Base-by-base conservation (phyloP, 2,797 vertebrate genomes). In the Enteromius fasciolatus region DNA sequence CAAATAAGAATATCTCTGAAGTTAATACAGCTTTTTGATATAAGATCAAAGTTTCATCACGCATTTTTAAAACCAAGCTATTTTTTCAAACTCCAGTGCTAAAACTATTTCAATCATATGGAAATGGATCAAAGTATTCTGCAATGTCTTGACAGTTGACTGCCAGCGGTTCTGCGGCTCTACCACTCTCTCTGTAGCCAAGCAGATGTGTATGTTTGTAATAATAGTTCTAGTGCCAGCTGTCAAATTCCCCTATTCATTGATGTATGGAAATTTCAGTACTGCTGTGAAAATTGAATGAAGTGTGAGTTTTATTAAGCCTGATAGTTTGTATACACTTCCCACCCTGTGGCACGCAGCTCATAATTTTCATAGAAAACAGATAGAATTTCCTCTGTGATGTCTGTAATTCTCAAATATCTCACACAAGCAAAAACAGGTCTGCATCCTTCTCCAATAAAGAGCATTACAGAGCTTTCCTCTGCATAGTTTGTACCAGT, bases 91-190 rank as follows among this genome's bases (percentile, higher is more conserved):
- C 76, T 82, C 61, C 66, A 68, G 67, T 66, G 36, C 52, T 80
- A 68, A 28, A 54, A 69, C 67, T 69, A 70, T 86, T 84, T 86
- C 79, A 64, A 76, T 90, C 88, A 80, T 85, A 66, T 89, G 87
- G 86, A 89, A 31, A 77, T 78, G 88, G 88, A 91, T 93, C 90
- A 93, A 90, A 92, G 91, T 81, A 59, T 52, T 88, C 80, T 23
- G 64, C 48, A 86, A 89, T 87, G 92, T 92, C 87, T 88, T 87
- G 76, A 88, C 84, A 83, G 84, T 88, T 90, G 87, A 84, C 87
- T 90, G 86, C 79, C 85, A 92, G 88, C 84, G 87, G 72, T 86
- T 87, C 87, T 88, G 82, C 82, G 87, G 72, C 80, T 87, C 78
- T 57, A 31, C 72, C 73, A 75, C 66, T 46, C 80, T 61, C 73